These are phyloP conservation scores for Apodemus speciosus DNA, from an alignment of 2,113 vertebrate species.

Conservation along the genomic window DNA sequence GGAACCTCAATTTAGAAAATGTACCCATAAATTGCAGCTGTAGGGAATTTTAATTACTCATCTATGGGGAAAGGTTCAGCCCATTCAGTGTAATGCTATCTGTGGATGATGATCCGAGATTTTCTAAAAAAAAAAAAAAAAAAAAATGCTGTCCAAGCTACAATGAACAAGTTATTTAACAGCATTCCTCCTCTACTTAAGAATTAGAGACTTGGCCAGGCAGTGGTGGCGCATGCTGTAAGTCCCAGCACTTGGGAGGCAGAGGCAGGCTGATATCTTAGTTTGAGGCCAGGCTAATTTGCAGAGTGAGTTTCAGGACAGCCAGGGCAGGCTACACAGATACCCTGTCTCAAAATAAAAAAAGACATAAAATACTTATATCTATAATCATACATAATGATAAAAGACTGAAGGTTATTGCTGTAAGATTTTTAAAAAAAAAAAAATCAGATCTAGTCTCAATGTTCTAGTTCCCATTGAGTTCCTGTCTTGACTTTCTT, in stretches of 20 bases:
- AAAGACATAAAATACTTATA: no score
- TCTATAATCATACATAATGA: no score
- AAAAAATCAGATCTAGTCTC: not conserved
- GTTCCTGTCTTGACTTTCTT: not conserved
- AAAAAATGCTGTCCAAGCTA: not conserved
- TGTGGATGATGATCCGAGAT: not conserved
- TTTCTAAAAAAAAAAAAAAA: not conserved
- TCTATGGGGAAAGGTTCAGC: not conserved
- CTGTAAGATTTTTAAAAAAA: no score
- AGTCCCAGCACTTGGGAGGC: no score
- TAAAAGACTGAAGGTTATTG: no score
- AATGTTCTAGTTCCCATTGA: not conserved
- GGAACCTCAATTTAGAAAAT: not conserved
- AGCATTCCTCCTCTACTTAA: not conserved
- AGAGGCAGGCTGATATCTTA: no score
- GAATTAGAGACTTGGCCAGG: not conserved
- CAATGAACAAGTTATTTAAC: not conserved
- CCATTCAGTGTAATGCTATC: not conserved
- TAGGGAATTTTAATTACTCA: not conserved
- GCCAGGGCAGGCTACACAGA: no score
- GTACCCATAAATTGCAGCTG: not conserved
- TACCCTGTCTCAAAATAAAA: no score
- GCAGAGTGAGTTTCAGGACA: no score
- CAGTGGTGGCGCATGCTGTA: no score
- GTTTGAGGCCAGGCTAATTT: no score